These are phyloP conservation scores for Narcine bancroftii DNA, from an alignment of 2,113 vertebrate genomes.

Conservation along the genomic window DNA sequence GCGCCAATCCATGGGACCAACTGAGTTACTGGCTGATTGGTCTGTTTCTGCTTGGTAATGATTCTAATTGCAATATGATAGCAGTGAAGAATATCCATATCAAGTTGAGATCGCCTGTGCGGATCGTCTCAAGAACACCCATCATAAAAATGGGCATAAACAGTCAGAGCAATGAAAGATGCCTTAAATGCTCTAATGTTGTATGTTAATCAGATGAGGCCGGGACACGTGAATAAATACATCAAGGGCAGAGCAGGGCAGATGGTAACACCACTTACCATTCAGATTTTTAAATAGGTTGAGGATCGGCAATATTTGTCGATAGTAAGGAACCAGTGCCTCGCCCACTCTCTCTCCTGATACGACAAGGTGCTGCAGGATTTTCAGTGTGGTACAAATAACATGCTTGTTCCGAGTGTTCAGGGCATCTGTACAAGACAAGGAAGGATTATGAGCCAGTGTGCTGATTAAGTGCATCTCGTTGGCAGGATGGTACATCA, in stretches of 20 bases:
- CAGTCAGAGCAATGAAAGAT: neutral
- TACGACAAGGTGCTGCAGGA: constrained; percentile 83
- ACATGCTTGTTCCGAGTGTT: constrained; percentile 82
- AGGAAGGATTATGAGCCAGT: neutral
- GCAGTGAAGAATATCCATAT: neutral
- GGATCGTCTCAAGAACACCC: neutral
- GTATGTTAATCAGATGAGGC: neutral
- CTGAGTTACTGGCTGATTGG: no score
- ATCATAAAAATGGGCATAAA: neutral
- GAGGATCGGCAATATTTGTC: constrained; percentile 83
- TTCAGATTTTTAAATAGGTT: constrained; percentile 93
- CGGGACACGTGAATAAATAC: no score
- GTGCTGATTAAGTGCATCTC: constrained; percentile 50
- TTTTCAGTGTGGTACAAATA: constrained; percentile 81
- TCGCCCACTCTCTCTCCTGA: constrained; percentile 81
- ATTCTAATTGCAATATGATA: neutral
- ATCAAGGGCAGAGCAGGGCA: no score
- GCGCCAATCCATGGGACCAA: no score
- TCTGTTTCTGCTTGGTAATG: no score
- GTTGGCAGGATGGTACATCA: constrained; percentile 45
- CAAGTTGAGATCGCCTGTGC: neutral
- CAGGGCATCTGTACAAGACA: constrained; percentile 66
- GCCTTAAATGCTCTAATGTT: neutral
- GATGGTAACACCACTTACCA: constrained; percentile 79
- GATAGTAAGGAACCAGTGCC: constrained; percentile 84